Conservation (phyloP, 2,113 vertebrate genomes). For the Sylvia atricapilla region DNA sequence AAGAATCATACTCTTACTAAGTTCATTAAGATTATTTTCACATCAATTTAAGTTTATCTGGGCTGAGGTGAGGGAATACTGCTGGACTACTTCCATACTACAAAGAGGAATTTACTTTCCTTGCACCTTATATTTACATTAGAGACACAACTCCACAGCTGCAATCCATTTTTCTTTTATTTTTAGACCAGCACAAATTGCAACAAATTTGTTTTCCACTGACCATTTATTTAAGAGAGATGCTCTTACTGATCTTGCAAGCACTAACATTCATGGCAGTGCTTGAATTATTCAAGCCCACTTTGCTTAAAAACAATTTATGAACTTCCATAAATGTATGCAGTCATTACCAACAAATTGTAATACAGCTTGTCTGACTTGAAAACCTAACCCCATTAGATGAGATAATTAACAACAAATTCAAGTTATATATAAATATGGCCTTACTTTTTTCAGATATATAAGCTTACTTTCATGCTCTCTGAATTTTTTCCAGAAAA, state of each 20-base stretch:
- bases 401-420: background rate
- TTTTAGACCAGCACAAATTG: background rate
- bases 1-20: background rate
- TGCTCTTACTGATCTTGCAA: background rate
- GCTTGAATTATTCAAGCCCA: conserved; percentile 21
- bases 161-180: background rate
- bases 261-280: background rate
- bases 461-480: background rate
- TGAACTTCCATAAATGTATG: background rate
- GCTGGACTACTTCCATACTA: background rate
- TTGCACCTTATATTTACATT: background rate
- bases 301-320: conserved; percentile 22
- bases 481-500: background rate
- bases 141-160: background rate
- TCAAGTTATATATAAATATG: background rate
- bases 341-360: background rate
- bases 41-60: background rate
- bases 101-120: background rate
- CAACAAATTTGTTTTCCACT: background rate
- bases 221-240: background rate
- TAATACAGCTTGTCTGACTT: background rate
- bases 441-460: background rate
- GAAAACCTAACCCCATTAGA: background rate
- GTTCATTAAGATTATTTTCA: background rate
- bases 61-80: background rate